Percentiles rank a stretch among this genome's conserved stretches.
Conservation (phyloP, 2,113 vertebrate species). For the Rhagologus leucostigma region DNA sequence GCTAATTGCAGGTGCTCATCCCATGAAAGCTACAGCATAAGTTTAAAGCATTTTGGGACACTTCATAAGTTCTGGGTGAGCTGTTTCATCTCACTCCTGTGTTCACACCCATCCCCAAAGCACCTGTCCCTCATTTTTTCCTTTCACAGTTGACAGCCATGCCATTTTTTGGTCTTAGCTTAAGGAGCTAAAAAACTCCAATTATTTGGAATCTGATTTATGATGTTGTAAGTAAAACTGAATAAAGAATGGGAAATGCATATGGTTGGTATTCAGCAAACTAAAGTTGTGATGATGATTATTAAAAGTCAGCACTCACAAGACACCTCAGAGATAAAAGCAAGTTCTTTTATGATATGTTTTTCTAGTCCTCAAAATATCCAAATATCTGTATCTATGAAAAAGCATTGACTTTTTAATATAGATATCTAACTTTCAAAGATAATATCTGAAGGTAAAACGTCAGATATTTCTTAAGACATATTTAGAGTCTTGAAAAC, state of each 20-base stretch:
- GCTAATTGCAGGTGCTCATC: not conserved
- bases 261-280: not conserved
- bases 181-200: not conserved
- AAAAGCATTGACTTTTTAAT: conserved; percentile 36
- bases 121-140: not conserved
- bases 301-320: not conserved
- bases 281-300: not conserved
- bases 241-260: not conserved
- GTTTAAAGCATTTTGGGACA: not conserved
- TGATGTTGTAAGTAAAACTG: not conserved
- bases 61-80: not conserved
- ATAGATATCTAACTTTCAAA: conserved; percentile 25
- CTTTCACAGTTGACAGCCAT: not conserved
- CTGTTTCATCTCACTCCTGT: not conserved
- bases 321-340: not conserved
- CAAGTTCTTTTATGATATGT: not conserved
- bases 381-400: not conserved
- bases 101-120: not conserved
- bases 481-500: not conserved
- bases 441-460: conserved; percentile 19
- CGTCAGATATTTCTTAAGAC: not conserved
- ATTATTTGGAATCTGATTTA: not conserved
- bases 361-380: not conserved
- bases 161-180: not conserved
- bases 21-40: not conserved